Evolutionary conservation across 2,888 invertebrate genomes (phyloP).

Genomic region (Orthonychiurus folsomi): DNA sequence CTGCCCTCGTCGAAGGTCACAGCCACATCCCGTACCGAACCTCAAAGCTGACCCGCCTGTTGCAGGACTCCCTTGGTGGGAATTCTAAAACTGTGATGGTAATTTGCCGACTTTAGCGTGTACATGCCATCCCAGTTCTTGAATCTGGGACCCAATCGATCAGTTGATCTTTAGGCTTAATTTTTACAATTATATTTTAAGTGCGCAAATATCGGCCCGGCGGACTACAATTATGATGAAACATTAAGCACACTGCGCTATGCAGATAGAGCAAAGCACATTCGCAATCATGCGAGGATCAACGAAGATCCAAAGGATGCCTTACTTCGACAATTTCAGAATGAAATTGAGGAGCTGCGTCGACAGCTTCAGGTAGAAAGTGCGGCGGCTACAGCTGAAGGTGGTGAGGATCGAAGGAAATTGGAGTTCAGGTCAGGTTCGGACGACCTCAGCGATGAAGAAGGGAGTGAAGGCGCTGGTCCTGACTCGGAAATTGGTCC

Average conservation of each 20-base stretch:
- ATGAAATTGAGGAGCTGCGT: conserved; percentile 86
- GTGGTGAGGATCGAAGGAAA: background rate
- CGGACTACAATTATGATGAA: conserved; percentile 92
- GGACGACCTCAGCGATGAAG: conserved; percentile 21
- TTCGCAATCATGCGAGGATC: conserved; percentile 87
- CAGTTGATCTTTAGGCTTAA: too few relatives aligned
- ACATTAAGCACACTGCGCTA: conserved; percentile 93
- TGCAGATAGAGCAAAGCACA: conserved; percentile 95
- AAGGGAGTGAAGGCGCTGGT: conserved; percentile 26
- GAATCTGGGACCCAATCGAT: conserved; percentile 8
- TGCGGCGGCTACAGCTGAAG: too few relatives aligned
- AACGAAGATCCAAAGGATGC: conserved; percentile 98
- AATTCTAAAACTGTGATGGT: conserved; percentile 94
- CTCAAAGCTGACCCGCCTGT: conserved; percentile 84
- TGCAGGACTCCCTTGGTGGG: conserved; percentile 95
- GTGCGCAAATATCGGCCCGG: conserved; percentile 96
- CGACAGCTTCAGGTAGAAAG: conserved; percentile 69
- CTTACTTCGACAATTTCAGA: conserved; percentile 85
- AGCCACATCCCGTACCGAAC: conserved; percentile 97
- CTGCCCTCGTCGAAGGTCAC: conserved; percentile 94
- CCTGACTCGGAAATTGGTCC: conserved; percentile 11
- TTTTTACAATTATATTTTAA: conserved; percentile 43
- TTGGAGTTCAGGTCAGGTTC: background rate
- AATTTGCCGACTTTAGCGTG: conserved; percentile 41
- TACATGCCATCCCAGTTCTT: too few relatives aligned